Conservation (phyloP, 2,797 vertebrate genomes). For the Netta rufina region DNA sequence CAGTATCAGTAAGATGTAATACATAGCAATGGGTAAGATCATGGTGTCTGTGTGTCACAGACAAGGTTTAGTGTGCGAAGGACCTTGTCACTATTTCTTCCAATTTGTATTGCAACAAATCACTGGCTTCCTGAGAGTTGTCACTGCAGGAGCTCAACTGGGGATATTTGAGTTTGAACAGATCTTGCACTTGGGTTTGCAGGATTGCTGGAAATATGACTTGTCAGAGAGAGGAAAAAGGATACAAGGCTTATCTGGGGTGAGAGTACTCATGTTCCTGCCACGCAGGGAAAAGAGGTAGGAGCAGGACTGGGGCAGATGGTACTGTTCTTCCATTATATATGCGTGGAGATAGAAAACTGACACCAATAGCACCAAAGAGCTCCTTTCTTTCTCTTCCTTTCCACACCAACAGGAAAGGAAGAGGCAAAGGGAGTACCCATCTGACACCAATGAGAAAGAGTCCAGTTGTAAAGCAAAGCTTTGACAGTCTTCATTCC, state of each 20-base stretch:
- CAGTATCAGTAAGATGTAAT: background rate
- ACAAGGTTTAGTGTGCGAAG: background rate
- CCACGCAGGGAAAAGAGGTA: background rate
- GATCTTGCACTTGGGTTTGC: background rate
- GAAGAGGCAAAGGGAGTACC: background rate
- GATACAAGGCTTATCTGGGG: background rate
- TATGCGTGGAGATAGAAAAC: background rate
- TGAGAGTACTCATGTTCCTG: background rate
- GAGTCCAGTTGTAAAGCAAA: background rate
- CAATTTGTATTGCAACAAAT: background rate
- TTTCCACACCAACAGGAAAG: background rate
- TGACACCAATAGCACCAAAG: background rate
- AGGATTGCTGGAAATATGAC: background rate
- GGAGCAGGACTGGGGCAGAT: background rate
- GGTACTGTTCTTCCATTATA: background rate
- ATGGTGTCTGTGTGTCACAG: background rate
- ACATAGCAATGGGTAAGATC: background rate
- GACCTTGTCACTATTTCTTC: background rate
- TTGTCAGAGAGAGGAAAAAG: background rate
- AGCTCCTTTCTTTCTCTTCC: background rate
- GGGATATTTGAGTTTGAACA: background rate
- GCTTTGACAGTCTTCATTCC: background rate
- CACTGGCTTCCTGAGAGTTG: background rate
- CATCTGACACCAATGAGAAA: background rate
- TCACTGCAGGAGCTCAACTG: background rate